phyloP scores from a whole-genome alignment of 2,113 vertebrate species.

The Sula dactylatra region DNA sequence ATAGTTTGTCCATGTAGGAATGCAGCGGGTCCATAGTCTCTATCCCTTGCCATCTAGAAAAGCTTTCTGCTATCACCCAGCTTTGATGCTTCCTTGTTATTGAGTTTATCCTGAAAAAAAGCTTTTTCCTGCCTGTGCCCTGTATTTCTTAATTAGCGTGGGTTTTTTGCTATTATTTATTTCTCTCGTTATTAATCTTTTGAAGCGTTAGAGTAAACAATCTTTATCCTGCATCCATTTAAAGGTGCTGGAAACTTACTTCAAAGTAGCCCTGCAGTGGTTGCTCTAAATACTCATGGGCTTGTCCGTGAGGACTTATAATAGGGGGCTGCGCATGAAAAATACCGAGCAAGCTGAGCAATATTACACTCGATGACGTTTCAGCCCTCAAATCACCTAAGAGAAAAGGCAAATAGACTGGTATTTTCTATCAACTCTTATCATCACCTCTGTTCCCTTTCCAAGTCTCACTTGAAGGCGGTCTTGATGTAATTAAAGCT shows the following conservation, averaged over 20 bases:
- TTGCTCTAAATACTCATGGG: background rate
- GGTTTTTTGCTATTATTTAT: background rate
- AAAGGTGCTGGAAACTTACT: background rate
- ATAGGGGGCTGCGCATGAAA: background rate
- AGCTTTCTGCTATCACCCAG: background rate
- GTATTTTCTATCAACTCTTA: slow-evolving; percentile 10
- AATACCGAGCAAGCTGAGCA: background rate
- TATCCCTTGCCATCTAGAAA: background rate
- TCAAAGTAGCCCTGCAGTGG: background rate
- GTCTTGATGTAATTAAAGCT: slow-evolving; percentile 37
- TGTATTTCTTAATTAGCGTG: background rate
- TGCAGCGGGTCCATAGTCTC: background rate
- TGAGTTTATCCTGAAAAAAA: background rate
- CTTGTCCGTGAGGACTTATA: background rate
- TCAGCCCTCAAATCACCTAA: slow-evolving; percentile 10
- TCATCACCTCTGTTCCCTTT: slow-evolving; percentile 26
- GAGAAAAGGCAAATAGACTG: slow-evolving; percentile 30
- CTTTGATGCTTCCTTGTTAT: background rate
- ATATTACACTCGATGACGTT: background rate
- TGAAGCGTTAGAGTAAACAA: background rate
- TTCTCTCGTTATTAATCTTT: background rate
- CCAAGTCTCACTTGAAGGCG: slow-evolving; percentile 23
- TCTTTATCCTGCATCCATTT: background rate
- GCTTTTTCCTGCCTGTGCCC: background rate
- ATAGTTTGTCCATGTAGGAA: background rate